Percentiles rank a stretch among this genome's conserved stretches.
These are phyloP conservation scores for Nephrotoma appendiculata DNA, from an alignment of 2,888 invertebrate genomes.

Conservation along the genomic window DNA sequence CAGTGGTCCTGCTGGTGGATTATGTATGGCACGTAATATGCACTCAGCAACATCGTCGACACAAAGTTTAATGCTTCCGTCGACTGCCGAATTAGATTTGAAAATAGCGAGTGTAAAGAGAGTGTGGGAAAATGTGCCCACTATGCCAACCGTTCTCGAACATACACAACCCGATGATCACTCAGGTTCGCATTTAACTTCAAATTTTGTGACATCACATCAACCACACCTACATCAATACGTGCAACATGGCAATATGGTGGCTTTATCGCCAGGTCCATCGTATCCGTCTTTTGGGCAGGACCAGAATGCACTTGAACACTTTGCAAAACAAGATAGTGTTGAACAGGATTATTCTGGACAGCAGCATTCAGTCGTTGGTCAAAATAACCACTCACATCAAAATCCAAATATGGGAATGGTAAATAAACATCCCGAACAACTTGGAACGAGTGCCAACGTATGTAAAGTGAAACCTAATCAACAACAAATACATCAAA, in stretches of 20 bases:
- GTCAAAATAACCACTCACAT: constrained; percentile 22
- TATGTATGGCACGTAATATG: constrained; percentile 35
- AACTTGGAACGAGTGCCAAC: constrained; percentile 46
- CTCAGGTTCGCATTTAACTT: constrained; percentile 14
- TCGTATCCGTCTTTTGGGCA: constrained; percentile 32
- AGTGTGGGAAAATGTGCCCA: constrained; percentile 57
- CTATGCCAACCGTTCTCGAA: constrained; percentile 54
- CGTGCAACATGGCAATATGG: constrained; percentile 20
- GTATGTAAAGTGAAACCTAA: constrained; percentile 74
- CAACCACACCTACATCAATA: constrained; percentile 19
- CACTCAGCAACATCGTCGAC: constrained; percentile 36
- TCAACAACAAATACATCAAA: constrained; percentile 49
- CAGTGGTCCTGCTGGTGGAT: constrained; percentile 6
- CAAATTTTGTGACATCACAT: constrained; percentile 20
- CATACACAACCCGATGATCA: constrained; percentile 22
- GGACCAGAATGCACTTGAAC: constrained; percentile 31
- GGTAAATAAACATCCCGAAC: constrained; percentile 29
- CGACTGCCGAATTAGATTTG: constrained; percentile 80
- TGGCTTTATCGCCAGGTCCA: constrained; percentile 29
- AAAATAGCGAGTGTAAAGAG: constrained; percentile 86
- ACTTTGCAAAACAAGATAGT: constrained; percentile 18
- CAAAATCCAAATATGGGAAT: constrained; percentile 33
- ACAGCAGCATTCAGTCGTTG: constrained; percentile 30
- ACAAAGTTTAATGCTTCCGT: constrained; percentile 59
- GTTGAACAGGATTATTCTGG: constrained; percentile 36